phyloP scores from a whole-genome alignment of 2,113 vertebrate species.

The Carlito syrichta region DNA sequence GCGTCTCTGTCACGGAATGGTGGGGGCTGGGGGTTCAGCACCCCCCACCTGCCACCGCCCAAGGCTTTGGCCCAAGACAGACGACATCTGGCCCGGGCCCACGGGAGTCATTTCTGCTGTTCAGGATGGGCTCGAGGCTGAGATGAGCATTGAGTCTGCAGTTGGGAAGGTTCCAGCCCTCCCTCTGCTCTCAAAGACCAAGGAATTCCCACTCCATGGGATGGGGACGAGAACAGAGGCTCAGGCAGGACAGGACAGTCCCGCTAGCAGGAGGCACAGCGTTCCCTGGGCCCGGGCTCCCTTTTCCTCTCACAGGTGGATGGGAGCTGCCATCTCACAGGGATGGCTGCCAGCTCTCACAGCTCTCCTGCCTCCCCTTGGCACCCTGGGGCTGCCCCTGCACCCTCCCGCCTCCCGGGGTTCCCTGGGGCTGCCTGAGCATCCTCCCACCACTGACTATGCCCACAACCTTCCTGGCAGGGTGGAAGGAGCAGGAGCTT shows the following conservation, averaged over 20 bases:
- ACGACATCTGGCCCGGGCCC: background rate
- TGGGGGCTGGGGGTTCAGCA: too few relatives aligned
- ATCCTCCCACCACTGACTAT: background rate
- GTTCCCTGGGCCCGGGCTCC: background rate
- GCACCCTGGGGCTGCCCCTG: background rate
- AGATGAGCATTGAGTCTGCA: background rate
- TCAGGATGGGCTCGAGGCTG: background rate
- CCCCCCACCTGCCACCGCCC: background rate
- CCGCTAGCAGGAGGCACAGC: background rate
- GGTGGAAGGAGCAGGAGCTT: background rate
- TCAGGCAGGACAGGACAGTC: background rate
- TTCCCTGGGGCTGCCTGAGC: background rate
- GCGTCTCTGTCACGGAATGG: too few relatives aligned
- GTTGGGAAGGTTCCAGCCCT: background rate
- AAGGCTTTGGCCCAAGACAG: background rate
- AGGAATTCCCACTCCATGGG: background rate
- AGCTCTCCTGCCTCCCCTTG: background rate
- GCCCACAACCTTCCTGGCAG: background rate
- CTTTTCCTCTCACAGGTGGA: background rate
- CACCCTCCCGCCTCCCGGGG: background rate
- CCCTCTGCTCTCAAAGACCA: background rate
- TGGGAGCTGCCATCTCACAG: too few relatives aligned
- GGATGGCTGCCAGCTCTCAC: background rate
- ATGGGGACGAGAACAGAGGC: accelerated
- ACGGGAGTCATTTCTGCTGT: background rate